Evolutionary conservation across 2,113 vertebrate genomes (phyloP), one percentile per base, ranked within the genome.

Genomic region (Sylvilagus bachmani): DNA sequence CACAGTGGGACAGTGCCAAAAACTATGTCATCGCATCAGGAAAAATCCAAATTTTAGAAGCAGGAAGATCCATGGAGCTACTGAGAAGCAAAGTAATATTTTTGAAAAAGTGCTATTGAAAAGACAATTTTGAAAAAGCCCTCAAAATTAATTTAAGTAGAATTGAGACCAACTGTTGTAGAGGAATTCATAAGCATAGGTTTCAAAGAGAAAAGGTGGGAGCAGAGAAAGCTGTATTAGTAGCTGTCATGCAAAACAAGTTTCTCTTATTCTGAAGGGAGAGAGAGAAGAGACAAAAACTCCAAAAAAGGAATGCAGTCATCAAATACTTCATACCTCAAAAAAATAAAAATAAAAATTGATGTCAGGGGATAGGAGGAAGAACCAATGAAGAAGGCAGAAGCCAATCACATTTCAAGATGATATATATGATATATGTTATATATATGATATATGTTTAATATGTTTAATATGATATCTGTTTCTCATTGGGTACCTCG

Each of bases 331-430:
- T 93, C 51, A 31, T 67, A 88, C 2, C 13, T 94, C 38, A 80
- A 86, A 91, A 89, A 92, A 53, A 78, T 53, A 91, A 89, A 92
- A 53, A 78, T 53, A 19, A 69, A 17, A 55, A 8, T 79, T 44
- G 74, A 25, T n/a, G 16, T 75, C 27, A 82, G 31, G 44, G 3
- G 5, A 62, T 31, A 22, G 58, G 22, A 94, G 16, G 25, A 21
- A 86, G 58, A 64, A 25, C 33, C 44, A 53, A 58, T 24, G 29
- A 77, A 87, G 25, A 95, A 91, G 27, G 2, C 31, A 55, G n/a
- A 91, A 83, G 53, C 21, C 6, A 86, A 29, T 31, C 61, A 27
- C 25, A 70, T 74, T 90, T 93, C 67, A 85, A 87, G 95, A 79
- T 25, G 29, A 38, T 38, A 38, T 38, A 38, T 55, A n/a, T 66